Conservation (phyloP, 2,113 vertebrate species). For the Psilopogon haemacephalus region DNA sequence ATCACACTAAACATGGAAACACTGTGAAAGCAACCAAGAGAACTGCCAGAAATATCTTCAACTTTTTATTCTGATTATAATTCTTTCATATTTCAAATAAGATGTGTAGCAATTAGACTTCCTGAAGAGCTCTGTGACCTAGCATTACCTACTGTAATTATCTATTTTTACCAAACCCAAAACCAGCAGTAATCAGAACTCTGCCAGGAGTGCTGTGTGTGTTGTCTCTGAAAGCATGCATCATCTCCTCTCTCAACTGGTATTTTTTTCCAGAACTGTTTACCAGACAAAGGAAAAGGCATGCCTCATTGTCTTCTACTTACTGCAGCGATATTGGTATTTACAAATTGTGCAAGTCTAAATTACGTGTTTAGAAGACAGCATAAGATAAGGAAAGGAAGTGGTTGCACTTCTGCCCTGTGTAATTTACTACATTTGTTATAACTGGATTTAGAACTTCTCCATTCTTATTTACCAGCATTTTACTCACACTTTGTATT, state of each 20-base stretch:
- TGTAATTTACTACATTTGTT: background rate
- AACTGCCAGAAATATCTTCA: background rate
- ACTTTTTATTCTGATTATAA: background rate
- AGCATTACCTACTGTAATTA: conserved; percentile 13
- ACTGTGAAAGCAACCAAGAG: background rate
- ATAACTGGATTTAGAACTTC: background rate
- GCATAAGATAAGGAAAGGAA: background rate
- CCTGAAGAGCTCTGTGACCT: background rate
- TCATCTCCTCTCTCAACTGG: background rate
- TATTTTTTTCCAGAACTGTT: background rate
- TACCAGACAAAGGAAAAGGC: background rate
- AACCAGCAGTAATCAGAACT: background rate
- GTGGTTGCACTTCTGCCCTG: background rate
- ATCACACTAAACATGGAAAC: background rate
- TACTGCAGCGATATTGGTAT: background rate
- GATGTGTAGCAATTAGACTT: background rate
- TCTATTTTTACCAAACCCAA: background rate
- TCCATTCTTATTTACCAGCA: background rate
- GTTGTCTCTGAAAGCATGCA: background rate
- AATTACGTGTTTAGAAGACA: background rate
- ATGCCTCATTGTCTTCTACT: background rate
- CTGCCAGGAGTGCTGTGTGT: background rate
- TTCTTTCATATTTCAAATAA: background rate
- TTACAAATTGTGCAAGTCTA: background rate
- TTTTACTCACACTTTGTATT: background rate